Conservation (phyloP, 2,888 invertebrate species). For the Cinara cedri region DNA sequence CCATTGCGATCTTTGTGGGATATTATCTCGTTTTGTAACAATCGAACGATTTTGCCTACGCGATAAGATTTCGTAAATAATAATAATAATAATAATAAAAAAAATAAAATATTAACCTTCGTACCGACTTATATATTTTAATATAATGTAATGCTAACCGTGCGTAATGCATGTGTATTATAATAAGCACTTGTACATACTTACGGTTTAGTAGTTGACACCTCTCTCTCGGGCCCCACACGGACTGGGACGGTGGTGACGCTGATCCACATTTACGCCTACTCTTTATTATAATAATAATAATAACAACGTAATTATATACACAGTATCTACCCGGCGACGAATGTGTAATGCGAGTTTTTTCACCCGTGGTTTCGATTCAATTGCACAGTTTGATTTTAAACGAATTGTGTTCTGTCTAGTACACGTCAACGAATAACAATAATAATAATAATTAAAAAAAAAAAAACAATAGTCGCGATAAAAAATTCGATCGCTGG, state of each 20-base stretch:
- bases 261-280: background rate
- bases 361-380: too few species aligned
- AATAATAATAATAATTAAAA: too few species aligned
- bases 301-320: too few species aligned
- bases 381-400: too few species aligned
- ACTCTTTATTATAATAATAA: background rate
- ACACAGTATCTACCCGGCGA: too few species aligned
- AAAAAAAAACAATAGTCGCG: too few species aligned
- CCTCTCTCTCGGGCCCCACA: background rate
- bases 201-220: background rate
- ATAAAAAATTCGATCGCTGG: too few species aligned
- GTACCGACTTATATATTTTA: background rate
- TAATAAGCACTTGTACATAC: background rate
- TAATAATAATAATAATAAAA: too few species aligned
- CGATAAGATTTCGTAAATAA: conserved; percentile 20
- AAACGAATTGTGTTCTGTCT: too few species aligned
- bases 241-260: background rate
- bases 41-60: conserved; percentile 1
- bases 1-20: too few species aligned
- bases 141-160: background rate
- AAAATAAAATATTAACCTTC: conserved; percentile 28
- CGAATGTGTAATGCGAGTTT: too few species aligned
- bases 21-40: background rate
- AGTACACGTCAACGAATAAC: too few species aligned
- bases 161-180: background rate